These are phyloP conservation scores for Dorcus hopei DNA, from an alignment of 2,888 invertebrate species.

Conservation along the genomic window DNA sequence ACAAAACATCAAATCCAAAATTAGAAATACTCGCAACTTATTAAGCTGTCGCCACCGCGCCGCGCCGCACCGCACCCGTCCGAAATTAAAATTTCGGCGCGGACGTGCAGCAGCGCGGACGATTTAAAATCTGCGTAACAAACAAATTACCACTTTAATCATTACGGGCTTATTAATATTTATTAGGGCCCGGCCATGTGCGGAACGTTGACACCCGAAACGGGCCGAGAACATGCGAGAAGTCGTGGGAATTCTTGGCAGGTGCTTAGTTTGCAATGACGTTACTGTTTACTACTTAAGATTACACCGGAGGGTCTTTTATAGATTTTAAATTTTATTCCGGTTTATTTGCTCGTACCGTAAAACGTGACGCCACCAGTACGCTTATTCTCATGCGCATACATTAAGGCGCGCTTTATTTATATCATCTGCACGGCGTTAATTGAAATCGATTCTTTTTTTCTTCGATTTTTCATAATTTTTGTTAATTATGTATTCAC, in stretches of 20 bases:
- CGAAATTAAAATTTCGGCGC: too few species aligned
- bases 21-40: too few species aligned
- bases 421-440: neutral
- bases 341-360: neutral
- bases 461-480: too few species aligned
- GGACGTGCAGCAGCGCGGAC: neutral
- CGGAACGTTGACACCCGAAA: slow-evolving; percentile 7
- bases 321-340: slow-evolving; percentile 3
- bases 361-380: neutral
- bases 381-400: neutral
- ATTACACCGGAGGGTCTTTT: slow-evolving; percentile 22
- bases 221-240: slow-evolving; percentile 1
- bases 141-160: neutral
- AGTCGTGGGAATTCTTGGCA: slow-evolving; percentile 46
- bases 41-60: too few species aligned
- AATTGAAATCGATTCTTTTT: too few species aligned
- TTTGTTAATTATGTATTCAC: too few species aligned
- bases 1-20: too few species aligned
- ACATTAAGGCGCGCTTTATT: neutral
- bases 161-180: neutral
- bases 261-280: slow-evolving; percentile 38
- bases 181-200: neutral
- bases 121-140: neutral
- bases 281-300: slow-evolving; percentile 29
- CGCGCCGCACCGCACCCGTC: too few species aligned